Base-by-base conservation (phyloP, 1,140 invertebrate species). In the Drosophila ambigua region DNA sequence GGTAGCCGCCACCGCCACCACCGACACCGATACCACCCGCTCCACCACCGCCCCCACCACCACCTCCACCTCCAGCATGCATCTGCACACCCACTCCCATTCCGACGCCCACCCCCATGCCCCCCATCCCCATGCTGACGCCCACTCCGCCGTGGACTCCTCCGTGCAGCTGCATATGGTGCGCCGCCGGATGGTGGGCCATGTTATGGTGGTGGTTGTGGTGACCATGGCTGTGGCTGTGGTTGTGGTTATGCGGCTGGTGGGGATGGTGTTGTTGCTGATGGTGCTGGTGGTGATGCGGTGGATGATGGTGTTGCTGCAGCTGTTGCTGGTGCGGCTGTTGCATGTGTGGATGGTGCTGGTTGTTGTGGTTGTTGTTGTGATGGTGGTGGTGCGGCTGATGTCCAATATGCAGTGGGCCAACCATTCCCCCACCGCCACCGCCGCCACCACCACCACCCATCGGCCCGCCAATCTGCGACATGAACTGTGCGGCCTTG, bases 401-500 rank as follows among this genome's bases (percentile, higher is more conserved):
- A 46, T 72, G 68, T 53, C 57, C 67, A 61, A 35, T 77, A 46
- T 58, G 72, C 20, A 20, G 78, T 49, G 52, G 65, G 45, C 35
- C 35, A 39, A 11, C 35, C 35, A 39, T 13, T 39, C 35, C 35
- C 11, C 13, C 79, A 44, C 2, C 65, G 23, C 43, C 72, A 50
- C 62, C 72, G 39, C 31, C 57, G 44, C 24, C 35, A 54, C 9
- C 51, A 54, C 11, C 54, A 57, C 44, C 51, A 46, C 43, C 61
- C 55, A 39, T 52, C 51, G 6, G 59, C 59, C 67, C 79, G 26
- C 90, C 82, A 82, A 91, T 72, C 68, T 91, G 90, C n/a, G 82
- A 76, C 85, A 91, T 90, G 72, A 89, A 91, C 9, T 89, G 88
- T n/a, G 87, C 82, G 6, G 96, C 96, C 84, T 97, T 97, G 89